phyloP scores from a whole-genome alignment of 2,888 invertebrate species.

The Tanytarsus gracilentus region DNA sequence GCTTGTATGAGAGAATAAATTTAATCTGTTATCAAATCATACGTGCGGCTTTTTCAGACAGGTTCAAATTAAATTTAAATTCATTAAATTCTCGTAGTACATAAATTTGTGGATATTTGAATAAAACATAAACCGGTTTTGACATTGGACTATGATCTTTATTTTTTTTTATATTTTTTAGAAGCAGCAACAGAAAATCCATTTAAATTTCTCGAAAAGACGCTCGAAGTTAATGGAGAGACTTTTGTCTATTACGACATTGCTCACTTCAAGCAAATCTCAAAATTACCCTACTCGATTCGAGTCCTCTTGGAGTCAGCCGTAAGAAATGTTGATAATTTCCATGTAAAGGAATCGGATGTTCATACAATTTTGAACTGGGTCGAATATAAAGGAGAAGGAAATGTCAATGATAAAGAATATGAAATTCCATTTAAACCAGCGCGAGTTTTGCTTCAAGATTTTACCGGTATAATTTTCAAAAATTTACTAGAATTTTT shows the following conservation, averaged over 20 bases:
- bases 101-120: no score
- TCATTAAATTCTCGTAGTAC: no score
- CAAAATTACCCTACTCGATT: slow-evolving; percentile 81
- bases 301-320: slow-evolving; percentile 90
- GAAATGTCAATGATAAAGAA: slow-evolving; percentile 43
- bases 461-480: slow-evolving; percentile 95
- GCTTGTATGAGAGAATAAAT: no score
- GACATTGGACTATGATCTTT: not conserved
- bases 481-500: no score
- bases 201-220: slow-evolving; percentile 52
- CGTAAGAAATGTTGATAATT: slow-evolving; percentile 88
- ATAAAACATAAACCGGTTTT: not conserved
- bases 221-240: slow-evolving; percentile 51
- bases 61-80: no score
- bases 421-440: slow-evolving; percentile 96
- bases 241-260: slow-evolving; percentile 74
- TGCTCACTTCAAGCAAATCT: slow-evolving; percentile 66
- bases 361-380: slow-evolving; percentile 83
- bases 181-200: slow-evolving; percentile 47
- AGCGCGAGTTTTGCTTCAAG: slow-evolving; percentile 90
- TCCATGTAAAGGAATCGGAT: slow-evolving; percentile 77
- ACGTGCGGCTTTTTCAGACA: no score
- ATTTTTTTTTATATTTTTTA: not conserved
- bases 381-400: slow-evolving; percentile 49
- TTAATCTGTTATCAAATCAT: no score